Base-by-base conservation (phyloP, 2,888 invertebrate genomes). In the Drosophila meridiana region DNA sequence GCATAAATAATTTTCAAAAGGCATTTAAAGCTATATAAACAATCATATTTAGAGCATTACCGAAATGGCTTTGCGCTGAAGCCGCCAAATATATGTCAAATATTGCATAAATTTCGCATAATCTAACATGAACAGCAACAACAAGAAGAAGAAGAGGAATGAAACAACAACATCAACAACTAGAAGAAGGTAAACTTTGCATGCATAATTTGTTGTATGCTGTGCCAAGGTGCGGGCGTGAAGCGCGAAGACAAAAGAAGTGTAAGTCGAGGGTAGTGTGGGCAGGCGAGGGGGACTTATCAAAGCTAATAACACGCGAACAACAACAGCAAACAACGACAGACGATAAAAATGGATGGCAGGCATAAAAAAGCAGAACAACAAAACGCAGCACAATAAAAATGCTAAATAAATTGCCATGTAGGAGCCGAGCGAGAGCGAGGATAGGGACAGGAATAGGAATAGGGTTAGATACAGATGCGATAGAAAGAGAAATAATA, bases 31-130 rank as follows among this genome's bases (percentile, higher is more conserved):
- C 55, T 68, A 53, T 73, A 50, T 53, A 63, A 64, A 56, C 67
- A 67, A 80, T 80, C 71, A 63, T 60, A 77, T 78, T 72, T 65
- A 40, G 77, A 72, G 72, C 78, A 68, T 63, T 72, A 61, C 62
- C 59, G 50, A 76, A 77, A 70, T 72, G 52, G 56, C 65, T 59
- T 57, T 63, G 66, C 55, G 72, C 60, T 43, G 30, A 67, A 81
- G 63, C 52, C 63, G 65, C 11, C 68, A 59, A 73, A 86, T 88
- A 80, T 85, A 74, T 90, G 86, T 85, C 86, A 88, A 88, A 78
- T 77, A 83, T 90, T 90, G 86, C 82, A 86, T 86, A 90, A 88
- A 86, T 80, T 87, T 90, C 62, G 73, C 72, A 82, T 90, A 80
- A 82, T 71, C 72, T 73, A 68, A 14, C 36, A 53, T 52, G 40